These are phyloP conservation scores for Rhipidura dahli DNA, from an alignment of 2,113 vertebrate genomes.

Conservation along the genomic window DNA sequence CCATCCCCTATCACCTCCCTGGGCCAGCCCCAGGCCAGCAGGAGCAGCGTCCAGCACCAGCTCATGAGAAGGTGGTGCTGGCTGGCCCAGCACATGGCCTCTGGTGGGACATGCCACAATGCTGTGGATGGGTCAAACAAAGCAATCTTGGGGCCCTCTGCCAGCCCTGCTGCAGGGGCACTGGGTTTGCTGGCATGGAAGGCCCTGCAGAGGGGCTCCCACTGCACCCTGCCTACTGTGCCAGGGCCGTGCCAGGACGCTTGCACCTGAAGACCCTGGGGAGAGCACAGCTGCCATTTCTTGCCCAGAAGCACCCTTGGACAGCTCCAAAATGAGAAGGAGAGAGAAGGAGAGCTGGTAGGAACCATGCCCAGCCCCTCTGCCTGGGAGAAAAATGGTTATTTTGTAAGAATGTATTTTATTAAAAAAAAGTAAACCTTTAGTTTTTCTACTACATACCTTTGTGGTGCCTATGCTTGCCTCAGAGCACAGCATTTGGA, in stretches of 20 bases:
- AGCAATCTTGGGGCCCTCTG: background rate
- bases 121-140: background rate
- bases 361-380: background rate
- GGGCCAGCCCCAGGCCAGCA: background rate
- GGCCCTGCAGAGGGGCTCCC: background rate
- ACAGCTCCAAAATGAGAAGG: background rate
- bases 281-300: background rate
- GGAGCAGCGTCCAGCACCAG: background rate
- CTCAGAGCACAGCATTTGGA: accelerated
- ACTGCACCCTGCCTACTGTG: background rate
- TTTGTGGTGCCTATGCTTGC: background rate
- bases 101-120: background rate
- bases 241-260: accelerated
- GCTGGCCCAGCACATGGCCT: background rate
- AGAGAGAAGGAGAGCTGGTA: background rate
- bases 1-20: background rate
- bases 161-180: background rate
- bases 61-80: background rate
- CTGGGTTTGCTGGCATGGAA: background rate
- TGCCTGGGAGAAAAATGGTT: background rate
- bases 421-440: slow-evolving; percentile 42
- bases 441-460: slow-evolving; percentile 60
- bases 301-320: background rate
- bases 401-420: slow-evolving; percentile 59
- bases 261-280: background rate